phyloP scores from a whole-genome alignment of 2,797 vertebrate species.

The Lagorchestes hirsutus region DNA sequence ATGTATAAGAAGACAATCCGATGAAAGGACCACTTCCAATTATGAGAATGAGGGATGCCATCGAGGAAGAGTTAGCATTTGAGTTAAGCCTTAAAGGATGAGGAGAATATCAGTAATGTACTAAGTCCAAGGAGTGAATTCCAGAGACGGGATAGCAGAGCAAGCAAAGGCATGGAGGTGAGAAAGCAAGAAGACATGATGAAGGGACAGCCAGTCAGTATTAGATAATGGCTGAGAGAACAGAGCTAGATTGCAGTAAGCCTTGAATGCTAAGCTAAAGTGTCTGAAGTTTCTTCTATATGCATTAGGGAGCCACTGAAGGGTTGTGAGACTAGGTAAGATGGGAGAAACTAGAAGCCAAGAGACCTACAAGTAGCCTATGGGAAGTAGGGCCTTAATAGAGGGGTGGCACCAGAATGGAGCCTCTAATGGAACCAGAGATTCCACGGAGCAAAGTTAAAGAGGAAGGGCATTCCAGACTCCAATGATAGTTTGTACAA shows the following conservation, averaged over 20 bases:
- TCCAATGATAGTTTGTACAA: neutral
- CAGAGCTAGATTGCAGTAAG: neutral
- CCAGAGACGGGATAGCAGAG: neutral
- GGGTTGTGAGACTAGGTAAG: neutral
- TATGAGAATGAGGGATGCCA: neutral
- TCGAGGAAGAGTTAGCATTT: neutral
- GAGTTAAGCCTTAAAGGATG: neutral
- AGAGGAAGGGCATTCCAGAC: neutral
- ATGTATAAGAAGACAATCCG: neutral
- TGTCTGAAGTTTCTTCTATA: neutral
- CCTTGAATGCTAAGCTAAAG: neutral
- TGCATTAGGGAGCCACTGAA: neutral
- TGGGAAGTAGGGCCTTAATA: neutral
- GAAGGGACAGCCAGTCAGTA: neutral
- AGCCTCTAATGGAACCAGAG: neutral
- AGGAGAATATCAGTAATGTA: neutral
- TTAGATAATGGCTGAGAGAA: neutral
- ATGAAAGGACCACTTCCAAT: neutral
- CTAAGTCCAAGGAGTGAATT: neutral
- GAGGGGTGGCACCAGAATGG: neutral
- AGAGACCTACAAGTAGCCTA: neutral
- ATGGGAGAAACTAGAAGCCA: neutral
- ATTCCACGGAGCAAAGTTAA: neutral
- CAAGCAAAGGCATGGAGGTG: neutral
- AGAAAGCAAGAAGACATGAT: neutral